These are phyloP conservation scores for Oryzias woworae DNA, from an alignment of 2,113 vertebrate species.

Conservation along the genomic window DNA sequence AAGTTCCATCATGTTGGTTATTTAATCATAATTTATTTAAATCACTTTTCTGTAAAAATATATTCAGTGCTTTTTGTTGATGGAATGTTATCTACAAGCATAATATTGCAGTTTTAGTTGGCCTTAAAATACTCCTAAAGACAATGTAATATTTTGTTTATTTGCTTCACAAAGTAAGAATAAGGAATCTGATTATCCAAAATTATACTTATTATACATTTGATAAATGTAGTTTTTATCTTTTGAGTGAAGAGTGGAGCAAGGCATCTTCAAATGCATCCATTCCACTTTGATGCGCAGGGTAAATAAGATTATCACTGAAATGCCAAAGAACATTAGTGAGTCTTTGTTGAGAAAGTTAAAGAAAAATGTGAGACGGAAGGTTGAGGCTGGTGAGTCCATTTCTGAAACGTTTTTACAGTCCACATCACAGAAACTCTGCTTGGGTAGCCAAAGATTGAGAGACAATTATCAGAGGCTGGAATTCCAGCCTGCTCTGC, in stretches of 20 bases:
- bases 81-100: too few species aligned
- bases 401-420: slow-evolving; percentile 26
- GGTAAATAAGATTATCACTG: slow-evolving; percentile 4
- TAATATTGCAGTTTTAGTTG: too few species aligned
- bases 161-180: too few species aligned
- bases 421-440: slow-evolving; percentile 43
- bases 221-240: too few species aligned
- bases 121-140: too few species aligned
- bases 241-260: neutral
- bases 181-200: too few species aligned
- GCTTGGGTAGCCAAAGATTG: slow-evolving; percentile 47
- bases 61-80: too few species aligned
- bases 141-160: too few species aligned
- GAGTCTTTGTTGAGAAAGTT: neutral
- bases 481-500: slow-evolving; percentile 69
- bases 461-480: slow-evolving; percentile 66
- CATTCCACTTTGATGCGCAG: slow-evolving; percentile 11
- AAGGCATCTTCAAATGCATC: neutral
- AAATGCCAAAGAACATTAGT: slow-evolving; percentile 10
- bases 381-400: neutral
- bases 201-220: too few species aligned
- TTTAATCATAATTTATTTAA: too few species aligned
- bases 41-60: too few species aligned
- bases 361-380: slow-evolving; percentile 7
- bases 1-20: too few species aligned